phyloP scores from a whole-genome alignment of 2,113 vertebrate species.

The Malurus alboscapulatus region DNA sequence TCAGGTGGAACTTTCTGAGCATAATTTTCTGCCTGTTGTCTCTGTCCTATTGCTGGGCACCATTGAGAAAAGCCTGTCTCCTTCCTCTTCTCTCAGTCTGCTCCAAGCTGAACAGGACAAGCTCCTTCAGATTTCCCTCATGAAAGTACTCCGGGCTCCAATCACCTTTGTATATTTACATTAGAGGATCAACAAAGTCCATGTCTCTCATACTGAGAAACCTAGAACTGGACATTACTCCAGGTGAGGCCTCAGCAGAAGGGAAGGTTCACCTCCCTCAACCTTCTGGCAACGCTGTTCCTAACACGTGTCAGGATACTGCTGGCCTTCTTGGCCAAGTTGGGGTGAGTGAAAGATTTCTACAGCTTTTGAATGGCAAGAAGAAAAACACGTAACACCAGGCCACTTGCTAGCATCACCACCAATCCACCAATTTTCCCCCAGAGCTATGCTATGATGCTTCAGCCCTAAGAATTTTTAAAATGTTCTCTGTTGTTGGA shows the following conservation, averaged over 20 bases:
- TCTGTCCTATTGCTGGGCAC: background rate
- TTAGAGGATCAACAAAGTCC: background rate
- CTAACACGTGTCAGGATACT: background rate
- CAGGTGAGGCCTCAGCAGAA: background rate
- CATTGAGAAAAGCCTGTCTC: background rate
- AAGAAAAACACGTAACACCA: background rate
- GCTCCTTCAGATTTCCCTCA: background rate
- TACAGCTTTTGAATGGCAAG: background rate
- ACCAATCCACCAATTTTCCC: background rate
- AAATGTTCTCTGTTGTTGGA: background rate
- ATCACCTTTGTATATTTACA: accelerated
- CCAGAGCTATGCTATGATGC: background rate
- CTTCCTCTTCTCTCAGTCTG: background rate
- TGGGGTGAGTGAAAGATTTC: background rate
- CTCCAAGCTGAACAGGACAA: background rate
- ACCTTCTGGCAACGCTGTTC: background rate
- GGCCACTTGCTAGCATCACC: background rate
- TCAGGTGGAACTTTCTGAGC: background rate
- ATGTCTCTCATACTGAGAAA: background rate
- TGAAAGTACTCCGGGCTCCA: background rate
- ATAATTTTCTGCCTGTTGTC: background rate
- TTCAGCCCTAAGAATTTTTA: background rate
- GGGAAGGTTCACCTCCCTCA: background rate
- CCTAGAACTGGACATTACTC: background rate
- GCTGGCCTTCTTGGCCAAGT: background rate